phyloP scores from a whole-genome alignment of 64 coral and sea anemone genomes.

The Cladopsammia gracilis region DNA sequence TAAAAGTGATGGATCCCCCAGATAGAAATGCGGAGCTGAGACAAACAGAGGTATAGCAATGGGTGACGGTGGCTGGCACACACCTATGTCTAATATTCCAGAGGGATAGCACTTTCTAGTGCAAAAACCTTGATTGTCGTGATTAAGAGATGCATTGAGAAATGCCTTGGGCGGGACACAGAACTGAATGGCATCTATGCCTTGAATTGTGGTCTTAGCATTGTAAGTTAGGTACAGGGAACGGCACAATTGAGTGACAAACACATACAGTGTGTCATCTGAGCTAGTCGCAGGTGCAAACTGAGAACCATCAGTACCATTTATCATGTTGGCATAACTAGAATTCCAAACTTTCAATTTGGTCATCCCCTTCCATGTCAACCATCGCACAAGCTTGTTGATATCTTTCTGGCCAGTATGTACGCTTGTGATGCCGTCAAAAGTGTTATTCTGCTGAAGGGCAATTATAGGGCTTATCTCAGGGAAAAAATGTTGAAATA shows the following conservation, averaged over 20 bases:
- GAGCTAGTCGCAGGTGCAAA: conserved; percentile 71
- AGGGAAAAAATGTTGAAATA: conserved; percentile 47
- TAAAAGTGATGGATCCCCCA: conserved; percentile 64
- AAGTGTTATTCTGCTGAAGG: conserved; percentile 87
- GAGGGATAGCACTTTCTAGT: conserved; percentile 81
- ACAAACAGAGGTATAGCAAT: conserved; percentile 86
- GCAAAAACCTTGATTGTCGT: conserved; percentile 90
- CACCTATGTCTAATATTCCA: conserved; percentile 89
- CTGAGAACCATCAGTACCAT: conserved; percentile 95
- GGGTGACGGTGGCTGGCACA: conserved; percentile 82
- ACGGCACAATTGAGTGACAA: conserved; percentile 91
- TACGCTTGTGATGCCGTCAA: conserved; percentile 66
- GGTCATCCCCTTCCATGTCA: conserved; percentile 75
- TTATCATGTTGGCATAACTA: conserved; percentile 87
- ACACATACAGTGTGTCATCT: conserved; percentile 85
- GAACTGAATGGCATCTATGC: conserved; percentile 79
- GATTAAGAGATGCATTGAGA: conserved; percentile 76
- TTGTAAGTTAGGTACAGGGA: conserved; percentile 83
- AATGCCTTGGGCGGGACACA: conserved; percentile 71
- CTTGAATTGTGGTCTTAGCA: conserved; percentile 29
- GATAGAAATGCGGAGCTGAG: conserved; percentile 95
- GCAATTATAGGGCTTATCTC: conserved; percentile 76
- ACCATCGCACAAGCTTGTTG: conserved; percentile 55
- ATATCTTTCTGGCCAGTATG: conserved; percentile 84
- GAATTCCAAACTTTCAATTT: conserved; percentile 87